Evolutionary conservation across 2,113 vertebrate species (phyloP), one percentile per base, ranked within the genome.

Genomic region (Scomber scombrus): DNA sequence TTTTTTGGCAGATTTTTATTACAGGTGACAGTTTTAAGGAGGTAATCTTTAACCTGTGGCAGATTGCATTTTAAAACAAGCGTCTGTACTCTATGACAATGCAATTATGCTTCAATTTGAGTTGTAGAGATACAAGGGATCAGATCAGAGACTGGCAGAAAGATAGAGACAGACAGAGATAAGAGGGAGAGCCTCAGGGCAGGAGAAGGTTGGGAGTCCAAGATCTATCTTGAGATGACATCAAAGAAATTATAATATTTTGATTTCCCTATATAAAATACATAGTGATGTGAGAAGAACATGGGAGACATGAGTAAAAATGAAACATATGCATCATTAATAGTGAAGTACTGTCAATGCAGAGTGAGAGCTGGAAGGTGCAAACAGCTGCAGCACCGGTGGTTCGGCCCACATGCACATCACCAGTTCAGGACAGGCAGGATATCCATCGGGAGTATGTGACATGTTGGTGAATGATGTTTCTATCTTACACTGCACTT

Each of bases 81-180:
- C 23, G 66, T 71, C 40, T 4, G 40, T 12, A 11, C 6, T 0
- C 57, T 71, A 51, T 80, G 60, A 58, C 34, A 60, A 43, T 54
- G 18, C 65, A 75, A 60, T 80, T 70, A 62, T 68, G 79, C 58
- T 74, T 51, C 26, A 50, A 26, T 18, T 12, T 78, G 69, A 69
- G 64, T 74, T 72, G 64, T 69, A 40, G 58, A 79, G 82, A 84
- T 80, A 84, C 60, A 79, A 78, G 23, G 56, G 60, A 75, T 58
- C 79, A 75, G 45, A 81, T 81, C 50, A 75, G 71, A 75, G 65
- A 79, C 71, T 19, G 51, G 46, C 58, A 58, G 72, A 49, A 10
- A 71, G 67, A 70, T 52, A 69, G 60, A 78, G 61, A 66, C 54
- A 61, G 47, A 75, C 45, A 19, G 50, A 69, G 63, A 84, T 74